Base-by-base conservation (phyloP, 2,797 vertebrate species). In the Garrulus glandarius region DNA sequence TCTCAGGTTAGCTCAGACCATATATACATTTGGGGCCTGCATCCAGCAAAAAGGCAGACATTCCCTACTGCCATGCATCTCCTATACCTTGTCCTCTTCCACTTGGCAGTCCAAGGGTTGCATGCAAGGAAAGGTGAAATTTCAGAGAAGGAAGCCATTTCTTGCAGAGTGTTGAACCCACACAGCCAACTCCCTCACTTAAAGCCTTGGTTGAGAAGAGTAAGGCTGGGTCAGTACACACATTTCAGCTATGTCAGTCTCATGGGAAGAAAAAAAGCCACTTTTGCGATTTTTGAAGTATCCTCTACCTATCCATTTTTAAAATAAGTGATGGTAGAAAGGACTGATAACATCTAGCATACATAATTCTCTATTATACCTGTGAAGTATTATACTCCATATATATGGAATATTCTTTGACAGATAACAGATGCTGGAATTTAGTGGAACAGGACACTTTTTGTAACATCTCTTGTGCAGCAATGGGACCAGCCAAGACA, bases 231-330 rank as follows among this genome's bases (percentile, higher is more conserved):
- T 13, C 4, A 3, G 9, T 24, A 55, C 20, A 22, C 15, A 14
- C 10, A 13, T 15, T 39, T 76, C 13, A 44, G 13, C 36, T 39
- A 5, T 2, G 17, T 23, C 0, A 0, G 11, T 36, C 30, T 26
- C 27, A 50, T 1, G 5, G 29, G n/a, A 57, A 39, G 10, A 12
- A 34, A 60, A 82, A 79, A 80, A 11, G 2, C 2, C 32, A 36
- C 55, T 43, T 72, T 55, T 6, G 7, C 0, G 0, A 20, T 36
- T 57, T 67, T 56, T 67, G 26, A 29, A 67, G 2, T 34, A 39
- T n/a, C 37, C 61, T 83, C 61, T 72, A 17, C 34, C 20, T 22
- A 13, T n/a, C 43, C 7, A 9, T 47, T 39, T 47, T 52, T 59
- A 0, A 34, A 57, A 12, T 34, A 55, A 84, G 39, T 2, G 15